These are phyloP conservation scores for Styela plicata DNA, from an alignment of 23 tunicate species.

Conservation along the genomic window DNA sequence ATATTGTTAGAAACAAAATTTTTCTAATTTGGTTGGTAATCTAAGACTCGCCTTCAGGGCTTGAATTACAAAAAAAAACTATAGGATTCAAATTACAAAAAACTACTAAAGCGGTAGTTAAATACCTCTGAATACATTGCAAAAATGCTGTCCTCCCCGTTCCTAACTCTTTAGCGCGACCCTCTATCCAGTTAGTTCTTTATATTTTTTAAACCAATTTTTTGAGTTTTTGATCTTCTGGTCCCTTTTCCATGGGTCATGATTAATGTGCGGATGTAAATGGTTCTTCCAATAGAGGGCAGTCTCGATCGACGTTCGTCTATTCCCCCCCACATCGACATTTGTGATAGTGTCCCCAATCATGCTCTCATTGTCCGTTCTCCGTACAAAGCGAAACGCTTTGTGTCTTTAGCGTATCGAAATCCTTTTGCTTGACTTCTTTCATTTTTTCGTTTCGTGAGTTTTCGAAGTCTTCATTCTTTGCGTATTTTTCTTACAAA, in stretches of 20 bases:
- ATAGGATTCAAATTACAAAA: no score
- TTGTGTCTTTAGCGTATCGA: neutral
- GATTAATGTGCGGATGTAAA: constrained; percentile 67
- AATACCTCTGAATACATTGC: constrained; percentile 51
- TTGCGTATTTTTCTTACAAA: constrained; percentile 24
- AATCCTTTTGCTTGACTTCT: constrained; percentile 28
- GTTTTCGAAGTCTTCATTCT: constrained; percentile 15
- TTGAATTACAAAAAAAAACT: no score
- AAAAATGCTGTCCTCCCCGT: constrained; percentile 54
- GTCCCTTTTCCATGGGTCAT: constrained; percentile 36
- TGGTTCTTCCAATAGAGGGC: constrained; percentile 49
- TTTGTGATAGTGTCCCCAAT: constrained; percentile 75
- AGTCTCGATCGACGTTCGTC: constrained; percentile 40
- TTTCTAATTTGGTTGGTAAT: no score
- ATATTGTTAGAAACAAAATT: no score
- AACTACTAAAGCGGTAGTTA: neutral
- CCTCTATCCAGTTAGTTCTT: constrained; percentile 36
- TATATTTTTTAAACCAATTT: constrained; percentile 34
- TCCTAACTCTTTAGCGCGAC: constrained; percentile 47
- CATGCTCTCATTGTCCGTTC: constrained; percentile 48
- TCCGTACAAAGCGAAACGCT: constrained; percentile 28
- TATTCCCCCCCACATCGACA: constrained; percentile 33
- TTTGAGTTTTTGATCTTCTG: constrained; percentile 39
- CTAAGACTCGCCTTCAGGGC: no score
- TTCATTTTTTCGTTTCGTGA: constrained; percentile 3